A percentile compares a stretch with the other conserved stretches of the same genome.
phyloP scores from a whole-genome alignment of 2,113 vertebrate genomes.

The Archocentrus centrarchus region DNA sequence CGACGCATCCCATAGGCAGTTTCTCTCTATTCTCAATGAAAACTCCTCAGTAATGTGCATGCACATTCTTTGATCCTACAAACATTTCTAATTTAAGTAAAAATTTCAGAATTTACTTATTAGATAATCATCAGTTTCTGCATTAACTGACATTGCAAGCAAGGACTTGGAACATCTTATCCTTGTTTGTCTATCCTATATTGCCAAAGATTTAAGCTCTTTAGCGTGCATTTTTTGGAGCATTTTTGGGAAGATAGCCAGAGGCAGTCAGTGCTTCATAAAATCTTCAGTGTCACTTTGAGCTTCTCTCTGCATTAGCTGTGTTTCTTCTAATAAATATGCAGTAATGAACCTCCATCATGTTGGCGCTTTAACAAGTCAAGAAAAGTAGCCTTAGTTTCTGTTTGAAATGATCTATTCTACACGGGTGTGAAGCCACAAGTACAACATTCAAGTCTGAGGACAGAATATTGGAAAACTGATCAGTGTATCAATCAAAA shows the following conservation, averaged over 20 bases:
- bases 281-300: constrained; percentile 41
- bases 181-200: neutral
- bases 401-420: neutral
- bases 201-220: constrained; percentile 8
- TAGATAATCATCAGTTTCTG: constrained; percentile 46
- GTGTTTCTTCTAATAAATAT: constrained; percentile 31
- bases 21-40: constrained; percentile 24
- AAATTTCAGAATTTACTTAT: constrained; percentile 35
- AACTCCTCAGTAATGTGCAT: constrained; percentile 9
- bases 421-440: neutral
- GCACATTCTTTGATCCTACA: constrained; percentile 56
- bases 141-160: constrained; percentile 25
- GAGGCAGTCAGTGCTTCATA: constrained; percentile 45
- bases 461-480: neutral
- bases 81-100: constrained; percentile 41
- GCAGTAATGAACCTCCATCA: constrained; percentile 35
- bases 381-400: constrained; percentile 29
- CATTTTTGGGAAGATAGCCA: constrained; percentile 46
- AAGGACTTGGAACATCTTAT: neutral
- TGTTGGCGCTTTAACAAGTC: constrained; percentile 33
- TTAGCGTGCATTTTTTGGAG: constrained; percentile 28
- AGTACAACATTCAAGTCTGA: constrained; percentile 15
- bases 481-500: constrained; percentile 37
- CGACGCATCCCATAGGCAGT: constrained; percentile 56
- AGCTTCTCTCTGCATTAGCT: constrained; percentile 45